phyloP scores from a whole-genome alignment of 1,140 invertebrate species.

The Drosophila parabipectinata region DNA sequence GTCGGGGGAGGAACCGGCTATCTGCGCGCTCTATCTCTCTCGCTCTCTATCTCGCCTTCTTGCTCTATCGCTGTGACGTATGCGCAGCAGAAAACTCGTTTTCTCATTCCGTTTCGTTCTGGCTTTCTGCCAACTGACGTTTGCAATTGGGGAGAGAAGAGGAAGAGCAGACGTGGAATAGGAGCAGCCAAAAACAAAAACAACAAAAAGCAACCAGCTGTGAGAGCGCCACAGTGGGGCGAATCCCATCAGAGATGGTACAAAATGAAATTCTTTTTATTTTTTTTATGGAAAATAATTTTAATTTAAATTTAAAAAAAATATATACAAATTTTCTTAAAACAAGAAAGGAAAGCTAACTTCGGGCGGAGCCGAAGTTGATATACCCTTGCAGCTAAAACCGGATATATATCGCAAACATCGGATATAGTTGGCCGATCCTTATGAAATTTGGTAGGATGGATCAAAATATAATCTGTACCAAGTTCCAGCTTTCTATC shows the following conservation, averaged over 20 bases:
- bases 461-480: too few species aligned
- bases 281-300: not conserved
- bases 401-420: too few species aligned
- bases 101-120: conserved; percentile 60
- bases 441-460: too few species aligned
- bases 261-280: not conserved
- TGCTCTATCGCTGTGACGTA: conserved; percentile 56
- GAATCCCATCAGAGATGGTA: not conserved
- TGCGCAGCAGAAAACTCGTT: conserved; percentile 71
- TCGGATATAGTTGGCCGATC: too few species aligned
- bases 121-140: conserved; percentile 61
- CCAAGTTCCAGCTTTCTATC: too few species aligned
- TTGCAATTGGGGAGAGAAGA: conserved; percentile 36
- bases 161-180: conserved; percentile 11
- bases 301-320: not conserved
- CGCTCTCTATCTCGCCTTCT: not conserved
- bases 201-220: conserved; percentile 31
- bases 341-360: too few species aligned
- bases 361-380: too few species aligned
- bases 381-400: too few species aligned
- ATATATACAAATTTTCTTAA: not conserved
- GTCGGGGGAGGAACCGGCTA: conserved; percentile 57
- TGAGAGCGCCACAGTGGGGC: conserved; percentile 60
- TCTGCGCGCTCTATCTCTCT: conserved; percentile 36
- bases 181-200: conserved; percentile 21